Base-by-base conservation (phyloP, 1,140 invertebrate genomes). In the Drosophila nigrodunni region DNA sequence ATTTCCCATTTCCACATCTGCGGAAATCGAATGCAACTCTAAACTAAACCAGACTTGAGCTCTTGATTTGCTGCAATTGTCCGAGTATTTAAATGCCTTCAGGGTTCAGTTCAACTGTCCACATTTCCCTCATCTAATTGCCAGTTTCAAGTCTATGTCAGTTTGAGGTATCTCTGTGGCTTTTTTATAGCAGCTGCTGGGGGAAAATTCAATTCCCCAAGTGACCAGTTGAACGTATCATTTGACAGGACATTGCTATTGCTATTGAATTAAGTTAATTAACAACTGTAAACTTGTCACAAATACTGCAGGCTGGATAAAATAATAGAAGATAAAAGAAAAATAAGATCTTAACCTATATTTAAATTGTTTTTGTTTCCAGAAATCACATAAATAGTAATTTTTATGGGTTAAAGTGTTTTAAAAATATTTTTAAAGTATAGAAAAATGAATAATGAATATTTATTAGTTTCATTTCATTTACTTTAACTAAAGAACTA, bases 261-360 rank as follows among this genome's bases (percentile, higher is more conserved):
- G 64, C 77, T 57, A 76, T 86, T 73, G 71, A 70, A 72, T 81
- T 62, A 78, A 82, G 67, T 86, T 76, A 78, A 86, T 86, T 86
- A 79, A 78, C 52, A 75, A 54, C 49, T 52, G 74, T 60, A 41
- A 57, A 62, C 30, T 52, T 62, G 55, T 55, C 39, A 13, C 18
- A 39, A 21, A 10, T 43, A 25, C 65, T 47, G 9, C 37, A 46
- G 18, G 47, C 49, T 55, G 59, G 2, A 6, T 4, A 18, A 7
- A 64, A 57, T 21, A 49, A 7, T 13, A 1, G 25, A 34, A 5
- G 9, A 10, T 10, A 9, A 6, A 21, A 7, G 10, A 7, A 9
- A 11, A 13, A 34, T 5, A 5, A 50, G 18, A 50, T 11, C 25
- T 18, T 10, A 21, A 21, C 4, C 4, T 39, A 30, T 11, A 25